A percentile compares a stretch with the other conserved stretches of the same genome.
These are phyloP conservation scores for Nowickia ferox DNA, from an alignment of 2,888 invertebrate species.

Conservation along the genomic window DNA sequence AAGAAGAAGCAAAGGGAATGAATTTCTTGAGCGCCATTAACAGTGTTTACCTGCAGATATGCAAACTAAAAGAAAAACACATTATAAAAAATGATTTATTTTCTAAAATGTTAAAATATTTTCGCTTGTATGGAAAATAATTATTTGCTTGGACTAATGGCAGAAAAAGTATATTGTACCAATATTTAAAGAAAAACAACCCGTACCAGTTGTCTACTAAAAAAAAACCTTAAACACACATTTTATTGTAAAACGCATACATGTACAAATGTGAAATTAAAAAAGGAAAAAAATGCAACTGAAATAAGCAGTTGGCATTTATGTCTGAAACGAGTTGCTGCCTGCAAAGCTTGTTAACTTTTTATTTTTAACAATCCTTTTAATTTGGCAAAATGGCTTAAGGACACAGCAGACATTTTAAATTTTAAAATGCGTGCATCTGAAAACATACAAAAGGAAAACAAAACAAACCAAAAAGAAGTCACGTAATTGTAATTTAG, in stretches of 20 bases:
- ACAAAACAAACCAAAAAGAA: slow-evolving; percentile 5
- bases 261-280: not conserved
- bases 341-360: slow-evolving; percentile 51
- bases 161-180: no score
- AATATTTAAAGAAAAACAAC: no score
- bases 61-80: no score
- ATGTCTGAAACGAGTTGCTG: slow-evolving; percentile 6
- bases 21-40: not conserved
- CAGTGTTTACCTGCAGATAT: no score
- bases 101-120: no score
- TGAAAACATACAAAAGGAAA: slow-evolving; percentile 38
- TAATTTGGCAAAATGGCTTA: slow-evolving; percentile 52
- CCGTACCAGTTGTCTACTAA: not conserved
- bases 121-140: not conserved
- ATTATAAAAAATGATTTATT: no score
- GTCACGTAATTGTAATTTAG: slow-evolving; percentile 75
- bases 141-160: not conserved
- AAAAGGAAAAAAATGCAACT: not conserved
- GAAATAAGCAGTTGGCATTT: not conserved
- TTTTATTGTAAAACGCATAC: not conserved
- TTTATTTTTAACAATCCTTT: slow-evolving; percentile 61
- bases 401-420: slow-evolving; percentile 53
- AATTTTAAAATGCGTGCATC: slow-evolving; percentile 37
- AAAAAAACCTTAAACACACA: not conserved
- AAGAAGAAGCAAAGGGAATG: not conserved